Evolutionary conservation across 2,797 vertebrate species (phyloP).

Genomic region (Poeciliopsis infans): DNA sequence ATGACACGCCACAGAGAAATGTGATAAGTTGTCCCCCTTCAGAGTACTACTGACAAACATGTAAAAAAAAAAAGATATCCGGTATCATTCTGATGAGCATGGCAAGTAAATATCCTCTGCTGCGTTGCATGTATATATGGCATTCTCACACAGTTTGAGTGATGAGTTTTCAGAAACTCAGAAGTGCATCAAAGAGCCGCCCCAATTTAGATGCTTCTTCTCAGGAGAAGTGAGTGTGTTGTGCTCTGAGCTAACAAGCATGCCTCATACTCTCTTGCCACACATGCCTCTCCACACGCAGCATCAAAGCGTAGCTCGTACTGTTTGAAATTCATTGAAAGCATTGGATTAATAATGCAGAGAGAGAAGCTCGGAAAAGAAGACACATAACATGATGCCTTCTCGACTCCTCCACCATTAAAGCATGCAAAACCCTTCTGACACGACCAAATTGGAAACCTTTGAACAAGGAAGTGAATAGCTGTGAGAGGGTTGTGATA

Average conservation of each 20-base stretch:
- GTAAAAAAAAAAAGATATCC: conserved; percentile 25
- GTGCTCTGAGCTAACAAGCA: conserved; percentile 45
- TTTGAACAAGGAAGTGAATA: conserved; percentile 36
- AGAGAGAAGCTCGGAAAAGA: conserved; percentile 61
- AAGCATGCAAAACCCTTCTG: conserved; percentile 54
- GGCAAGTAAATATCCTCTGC: conserved; percentile 52
- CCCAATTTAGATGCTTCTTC: conserved; percentile 52
- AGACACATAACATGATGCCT: conserved; percentile 51
- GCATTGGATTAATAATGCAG: conserved; percentile 79
- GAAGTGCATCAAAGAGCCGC: conserved; percentile 47
- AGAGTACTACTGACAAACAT: conserved; percentile 44
- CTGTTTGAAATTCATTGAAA: conserved; percentile 81
- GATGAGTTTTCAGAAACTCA: conserved; percentile 22
- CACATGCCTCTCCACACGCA: conserved; percentile 36
- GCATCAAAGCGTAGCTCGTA: conserved; percentile 73
- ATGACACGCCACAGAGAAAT: conserved; percentile 26
- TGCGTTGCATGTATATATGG: background rate
- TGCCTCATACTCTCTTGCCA: conserved; percentile 27
- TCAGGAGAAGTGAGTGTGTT: conserved; percentile 44
- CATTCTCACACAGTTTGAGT: conserved; percentile 19
- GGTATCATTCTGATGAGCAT: conserved; percentile 28
- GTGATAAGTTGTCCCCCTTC: conserved; percentile 27
- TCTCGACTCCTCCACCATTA: conserved; percentile 61
- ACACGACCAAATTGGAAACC: conserved; percentile 60
- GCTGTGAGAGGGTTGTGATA: conserved; percentile 44